Conservation (phyloP, 2,113 vertebrate species). For the Solea solea region DNA sequence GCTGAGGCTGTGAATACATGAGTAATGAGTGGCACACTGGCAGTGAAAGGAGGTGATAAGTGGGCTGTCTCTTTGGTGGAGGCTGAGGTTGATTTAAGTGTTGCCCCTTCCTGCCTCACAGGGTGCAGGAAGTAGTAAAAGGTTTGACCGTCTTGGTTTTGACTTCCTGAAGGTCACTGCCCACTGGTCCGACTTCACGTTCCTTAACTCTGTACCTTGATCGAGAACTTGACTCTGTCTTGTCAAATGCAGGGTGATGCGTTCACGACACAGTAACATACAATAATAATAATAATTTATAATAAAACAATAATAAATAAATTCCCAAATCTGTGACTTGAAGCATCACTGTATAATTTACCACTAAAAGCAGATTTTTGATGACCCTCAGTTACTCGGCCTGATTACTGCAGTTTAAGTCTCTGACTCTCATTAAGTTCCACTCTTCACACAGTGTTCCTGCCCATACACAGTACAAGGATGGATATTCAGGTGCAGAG, state of each 20-base stretch:
- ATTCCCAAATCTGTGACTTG: too few species aligned
- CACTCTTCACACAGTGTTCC: neutral
- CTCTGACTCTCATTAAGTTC: neutral
- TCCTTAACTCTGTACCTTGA: too few species aligned
- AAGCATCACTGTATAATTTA: too few species aligned
- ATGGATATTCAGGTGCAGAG: neutral
- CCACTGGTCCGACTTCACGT: constrained; percentile 1
- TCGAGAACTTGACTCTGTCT: too few species aligned
- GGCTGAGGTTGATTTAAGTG: constrained; percentile 37
- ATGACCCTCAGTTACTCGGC: too few species aligned
- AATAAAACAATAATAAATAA: too few species aligned
- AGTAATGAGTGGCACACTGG: constrained; percentile 73
- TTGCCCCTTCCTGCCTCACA: constrained; percentile 30
- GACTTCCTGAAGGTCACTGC: constrained; percentile 33
- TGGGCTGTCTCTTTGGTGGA: constrained; percentile 60
- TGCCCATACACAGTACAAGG: neutral
- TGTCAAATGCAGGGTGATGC: too few species aligned
- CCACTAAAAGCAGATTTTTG: too few species aligned
- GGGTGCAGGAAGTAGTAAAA: constrained; percentile 40
- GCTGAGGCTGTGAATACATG: constrained; percentile 77
- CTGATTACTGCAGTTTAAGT: neutral
- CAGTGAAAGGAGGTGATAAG: constrained; percentile 74
- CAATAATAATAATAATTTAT: too few species aligned
- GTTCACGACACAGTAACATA: too few species aligned
- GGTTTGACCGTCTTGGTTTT: constrained; percentile 23